Percentiles rank a stretch among this genome's conserved stretches.
Conservation (phyloP, 2,888 invertebrate genomes). For the Leptinotarsa peninsularis region DNA sequence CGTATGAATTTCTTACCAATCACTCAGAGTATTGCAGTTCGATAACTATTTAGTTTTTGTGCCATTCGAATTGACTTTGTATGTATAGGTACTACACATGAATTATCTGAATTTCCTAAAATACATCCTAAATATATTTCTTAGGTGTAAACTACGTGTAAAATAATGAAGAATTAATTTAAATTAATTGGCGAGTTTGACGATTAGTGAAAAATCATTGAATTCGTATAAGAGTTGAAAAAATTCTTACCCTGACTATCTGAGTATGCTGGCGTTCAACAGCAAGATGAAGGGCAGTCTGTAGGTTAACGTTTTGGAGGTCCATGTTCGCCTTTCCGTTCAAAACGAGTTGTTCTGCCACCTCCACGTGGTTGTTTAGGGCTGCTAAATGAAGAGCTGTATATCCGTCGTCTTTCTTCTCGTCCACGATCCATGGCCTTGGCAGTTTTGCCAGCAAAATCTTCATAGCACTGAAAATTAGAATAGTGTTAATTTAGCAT, state of each 20-base stretch:
- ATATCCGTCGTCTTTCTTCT: conserved; percentile 98
- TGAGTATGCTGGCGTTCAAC: conserved; percentile 98
- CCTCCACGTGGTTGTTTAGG: conserved; percentile 96
- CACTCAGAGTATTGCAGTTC: too few species aligned
- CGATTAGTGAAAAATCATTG: not conserved
- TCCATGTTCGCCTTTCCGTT: conserved; percentile 94
- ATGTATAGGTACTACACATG: too few species aligned
- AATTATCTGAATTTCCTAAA: too few species aligned
- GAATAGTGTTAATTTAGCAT: not conserved
- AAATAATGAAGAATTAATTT: too few species aligned
- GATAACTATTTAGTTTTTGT: too few species aligned
- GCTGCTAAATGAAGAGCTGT: conserved; percentile 96
- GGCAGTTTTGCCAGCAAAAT: conserved; percentile 92
- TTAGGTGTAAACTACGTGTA: too few species aligned
- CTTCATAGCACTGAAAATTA: conserved; percentile 88
- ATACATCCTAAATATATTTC: too few species aligned
- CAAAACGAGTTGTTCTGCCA: conserved; percentile 89
- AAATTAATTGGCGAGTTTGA: too few species aligned
- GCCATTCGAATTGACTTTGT: too few species aligned
- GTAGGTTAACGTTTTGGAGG: conserved; percentile 94
- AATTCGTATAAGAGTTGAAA: not conserved
- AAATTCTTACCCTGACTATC: conserved; percentile 82
- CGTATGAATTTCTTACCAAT: too few species aligned
- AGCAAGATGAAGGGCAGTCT: conserved; percentile 92
- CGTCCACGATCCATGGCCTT: conserved; percentile 97